These are phyloP conservation scores for Aphrophora alni DNA, from an alignment of 2,888 invertebrate genomes.

Conservation along the genomic window DNA sequence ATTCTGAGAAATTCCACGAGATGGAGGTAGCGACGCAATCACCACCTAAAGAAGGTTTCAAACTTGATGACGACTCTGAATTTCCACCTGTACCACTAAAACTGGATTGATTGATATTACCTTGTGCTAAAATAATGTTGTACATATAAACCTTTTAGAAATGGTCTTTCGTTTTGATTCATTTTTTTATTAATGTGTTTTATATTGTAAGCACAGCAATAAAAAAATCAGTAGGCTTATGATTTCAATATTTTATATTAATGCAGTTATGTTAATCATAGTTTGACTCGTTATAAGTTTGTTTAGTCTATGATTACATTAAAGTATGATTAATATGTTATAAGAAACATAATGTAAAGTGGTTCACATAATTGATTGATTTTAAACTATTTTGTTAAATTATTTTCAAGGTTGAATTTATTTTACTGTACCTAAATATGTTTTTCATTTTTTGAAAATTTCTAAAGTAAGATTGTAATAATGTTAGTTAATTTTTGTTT, in stretches of 20 bases:
- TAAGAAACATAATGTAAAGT: too few relatives aligned
- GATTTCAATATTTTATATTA: neutral
- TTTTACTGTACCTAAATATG: too few relatives aligned
- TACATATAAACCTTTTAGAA: neutral
- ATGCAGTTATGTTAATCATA: neutral
- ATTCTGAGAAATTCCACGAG: constrained; percentile 76
- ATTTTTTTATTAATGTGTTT: neutral
- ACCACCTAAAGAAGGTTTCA: constrained; percentile 71
- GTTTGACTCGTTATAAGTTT: neutral
- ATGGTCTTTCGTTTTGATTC: neutral
- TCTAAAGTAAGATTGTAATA: too few relatives aligned
- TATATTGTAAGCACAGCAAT: neutral
- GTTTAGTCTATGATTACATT: neutral
- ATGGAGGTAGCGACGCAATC: constrained; percentile 75
- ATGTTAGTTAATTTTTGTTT: too few relatives aligned
- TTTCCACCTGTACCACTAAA: constrained; percentile 72
- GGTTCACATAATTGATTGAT: too few relatives aligned
- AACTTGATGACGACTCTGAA: constrained; percentile 81
- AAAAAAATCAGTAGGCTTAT: neutral
- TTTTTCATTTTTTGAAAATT: too few relatives aligned
- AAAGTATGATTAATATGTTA: neutral
- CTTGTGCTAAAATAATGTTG: neutral
- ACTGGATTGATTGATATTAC: neutral
- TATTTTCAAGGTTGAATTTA: too few relatives aligned
- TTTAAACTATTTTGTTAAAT: too few relatives aligned